Base-by-base conservation (phyloP, 2,113 vertebrate genomes). In the Calyptomena viridis region DNA sequence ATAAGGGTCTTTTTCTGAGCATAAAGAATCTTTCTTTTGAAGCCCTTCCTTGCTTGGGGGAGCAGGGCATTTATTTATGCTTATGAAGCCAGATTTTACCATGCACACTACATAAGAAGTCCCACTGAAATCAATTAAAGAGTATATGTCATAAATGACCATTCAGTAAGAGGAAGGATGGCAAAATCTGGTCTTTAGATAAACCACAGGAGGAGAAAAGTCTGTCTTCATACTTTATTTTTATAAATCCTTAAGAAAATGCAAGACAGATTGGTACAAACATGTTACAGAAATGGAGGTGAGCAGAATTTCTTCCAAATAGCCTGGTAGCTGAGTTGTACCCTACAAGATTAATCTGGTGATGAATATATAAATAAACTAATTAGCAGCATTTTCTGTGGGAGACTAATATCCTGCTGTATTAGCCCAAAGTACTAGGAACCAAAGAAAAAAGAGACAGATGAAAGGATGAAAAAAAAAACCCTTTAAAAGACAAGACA, bases 71-170 rank as follows among this genome's bases (percentile, higher is more conserved):
- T 94, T 93, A 67, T 91, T 95, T 82, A 85, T 85, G 84, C 84
- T 84, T 94, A 62, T 56, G 60, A 94, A 85, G 62, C n/a, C 75
- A 91, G 44, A 77, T 87, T 92, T 95, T 92, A 35, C 73, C 62
- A 39, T 25, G 25, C 14, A 5, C 3, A 9, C 33, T 76, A 35
- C 16, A 28, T 50, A 76, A 89, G 53, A 92, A 93, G 55, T 94
- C 74, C 89, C 90, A 88, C 49, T 96, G 91, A 91, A 95, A 95
- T 96, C 84, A 95, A 39, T 95, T 94, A 92, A 63, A 91, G 63
- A 89, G 62, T 64, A 25, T 24, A 53, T 80, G 53, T 89, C 53
- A 35, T 58, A 86, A 90, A 27, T 89, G 76, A 83, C 87, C 71
- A 25, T 62, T 94, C 46, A 46, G 55, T 68, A 27, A 37, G 63